Conservation (phyloP, 2,888 invertebrate species). For the Unio pictorum region DNA sequence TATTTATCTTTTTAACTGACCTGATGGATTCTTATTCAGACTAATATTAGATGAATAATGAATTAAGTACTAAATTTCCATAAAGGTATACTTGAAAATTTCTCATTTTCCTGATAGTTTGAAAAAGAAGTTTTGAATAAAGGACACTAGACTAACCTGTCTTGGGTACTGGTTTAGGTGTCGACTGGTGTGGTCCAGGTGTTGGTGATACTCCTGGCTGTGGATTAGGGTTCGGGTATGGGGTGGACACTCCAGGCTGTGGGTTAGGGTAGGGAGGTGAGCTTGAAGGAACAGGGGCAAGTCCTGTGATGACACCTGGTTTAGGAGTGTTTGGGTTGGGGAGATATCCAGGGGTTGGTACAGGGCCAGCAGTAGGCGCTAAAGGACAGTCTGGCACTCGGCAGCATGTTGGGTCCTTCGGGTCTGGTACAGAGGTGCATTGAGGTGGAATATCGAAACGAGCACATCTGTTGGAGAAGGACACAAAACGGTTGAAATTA, state of each 20-base stretch:
- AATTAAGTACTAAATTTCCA: too few relatives aligned
- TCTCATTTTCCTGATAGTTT: too few relatives aligned
- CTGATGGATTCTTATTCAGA: too few relatives aligned
- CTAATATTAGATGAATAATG: too few relatives aligned
- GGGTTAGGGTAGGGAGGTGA: constrained; percentile 8
- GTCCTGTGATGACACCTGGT: constrained; percentile 43
- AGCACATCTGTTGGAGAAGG: constrained; percentile 38
- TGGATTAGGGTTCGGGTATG: constrained; percentile 28
- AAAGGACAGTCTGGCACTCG: constrained; percentile 49
- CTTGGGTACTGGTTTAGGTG: constrained; percentile 7
- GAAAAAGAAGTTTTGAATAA: too few relatives aligned
- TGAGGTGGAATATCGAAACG: constrained; percentile 37
- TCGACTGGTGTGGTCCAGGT: neutral
- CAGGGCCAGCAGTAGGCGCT: constrained; percentile 34
- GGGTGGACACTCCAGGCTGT: constrained; percentile 12
- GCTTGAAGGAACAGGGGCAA: constrained; percentile 34
- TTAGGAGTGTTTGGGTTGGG: constrained; percentile 43
- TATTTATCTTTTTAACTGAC: too few relatives aligned
- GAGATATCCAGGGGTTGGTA: constrained; percentile 47
- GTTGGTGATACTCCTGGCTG: constrained; percentile 22
- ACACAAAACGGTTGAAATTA: too few relatives aligned
- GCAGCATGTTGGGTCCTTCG: constrained; percentile 53
- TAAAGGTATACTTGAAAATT: too few relatives aligned
- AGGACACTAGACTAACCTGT: constrained; percentile 11
- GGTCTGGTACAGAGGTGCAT: constrained; percentile 53